Evolutionary conservation across 2,797 vertebrate species (phyloP), one percentile per base, ranked within the genome.

Genomic region (Pteropus rufus): DNA sequence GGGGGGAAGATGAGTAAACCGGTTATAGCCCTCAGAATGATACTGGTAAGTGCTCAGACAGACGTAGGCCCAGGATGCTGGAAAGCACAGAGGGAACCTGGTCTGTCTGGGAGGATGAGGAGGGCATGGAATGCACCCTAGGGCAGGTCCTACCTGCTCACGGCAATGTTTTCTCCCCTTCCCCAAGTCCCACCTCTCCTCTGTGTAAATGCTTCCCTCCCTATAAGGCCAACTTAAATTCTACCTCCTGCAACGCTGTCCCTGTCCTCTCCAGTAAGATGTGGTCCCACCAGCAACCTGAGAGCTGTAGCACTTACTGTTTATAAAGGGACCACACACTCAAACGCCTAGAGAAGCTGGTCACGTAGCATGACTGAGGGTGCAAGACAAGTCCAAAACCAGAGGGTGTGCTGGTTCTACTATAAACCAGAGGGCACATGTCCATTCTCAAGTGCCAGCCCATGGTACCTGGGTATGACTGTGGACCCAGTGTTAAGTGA

Each of bases 401-500:
- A 67, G 44, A 79, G 24, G 49, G 18, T 26, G 1, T 0, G 19
- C 36, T 65, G 65, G 31, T 19, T 46, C 72, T 36, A 18, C 0
- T 1, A 24, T 6, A 81, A 94, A 81, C 46, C 41, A 67, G 56
- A 41, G 41, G 14, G n/a, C 39, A 76, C 2, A 0, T 44, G n/a
- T 5, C 46, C 19, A 21, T 69, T 89, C 44, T 69, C 54, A 46
- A 72, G 24, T 24, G 29, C 31, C 49, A 62, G 26, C 26, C 67
- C n/a, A 3, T 14, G 0, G 0, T 54, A 60, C 54, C 67, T 58
- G 21, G 44, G 29, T 60, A 2, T 3, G 54, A 46, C 72, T 5
- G 2, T 75, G 70, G 52, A 49, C 36, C 60, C 58, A 34, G 36
- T 46, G 31, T 36, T 73, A 58, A 58, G 10, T 14, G 39, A 70